Base-by-base conservation (phyloP, 2,113 vertebrate species). In the Lepidothrix coronata region DNA sequence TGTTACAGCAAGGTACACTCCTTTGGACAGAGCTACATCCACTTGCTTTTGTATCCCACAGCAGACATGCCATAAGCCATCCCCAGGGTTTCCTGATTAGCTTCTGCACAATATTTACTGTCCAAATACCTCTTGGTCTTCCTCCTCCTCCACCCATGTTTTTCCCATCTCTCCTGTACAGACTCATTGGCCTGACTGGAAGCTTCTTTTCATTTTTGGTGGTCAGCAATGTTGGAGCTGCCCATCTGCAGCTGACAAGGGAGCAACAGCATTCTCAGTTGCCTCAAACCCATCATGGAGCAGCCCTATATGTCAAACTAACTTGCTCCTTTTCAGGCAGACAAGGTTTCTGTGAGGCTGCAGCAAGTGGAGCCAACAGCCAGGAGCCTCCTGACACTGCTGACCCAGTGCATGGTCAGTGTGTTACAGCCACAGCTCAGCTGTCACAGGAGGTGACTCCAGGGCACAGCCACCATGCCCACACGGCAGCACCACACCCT, bases 401-500 rank as follows among this genome's bases (percentile, higher is more conserved):
- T 30, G 62, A 46, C 44, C n/a, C 9, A 6, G 27, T 30, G 30
- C 5, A 0, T 8, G 44, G 44, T 54, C 62, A 52, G 62, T 2
- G 16, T 37, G 19, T 20, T 17, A 72, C 22, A 54, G 63, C 62
- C 11, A 1, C 25, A n/a, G 24, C 33, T 39, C 55, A 43, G 35
- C 43, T 51, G 24, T 12, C 62, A 58, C n/a, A 15, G 19, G 37
- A 76, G 63, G 9, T 5, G 23, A 66, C 63, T 37, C 39, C 16
- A 48, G 48, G 52, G 17, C 76, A 83, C 0, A 0, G 46, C 31
- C 28, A 14, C 59, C 10, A 66, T 93, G 90, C 51, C 71, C 13
- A 3, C n/a, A 3, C 12, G 30, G 51, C 22, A 11, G n/a, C 78
- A 35, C 27, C 16, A 3, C 0, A 1, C 7, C 46, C 46, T 2